A percentile compares a stretch with the other conserved stretches of the same genome.
phyloP scores from a whole-genome alignment of 1,140 invertebrate species.

The Cyphomyrmex costatus region DNA sequence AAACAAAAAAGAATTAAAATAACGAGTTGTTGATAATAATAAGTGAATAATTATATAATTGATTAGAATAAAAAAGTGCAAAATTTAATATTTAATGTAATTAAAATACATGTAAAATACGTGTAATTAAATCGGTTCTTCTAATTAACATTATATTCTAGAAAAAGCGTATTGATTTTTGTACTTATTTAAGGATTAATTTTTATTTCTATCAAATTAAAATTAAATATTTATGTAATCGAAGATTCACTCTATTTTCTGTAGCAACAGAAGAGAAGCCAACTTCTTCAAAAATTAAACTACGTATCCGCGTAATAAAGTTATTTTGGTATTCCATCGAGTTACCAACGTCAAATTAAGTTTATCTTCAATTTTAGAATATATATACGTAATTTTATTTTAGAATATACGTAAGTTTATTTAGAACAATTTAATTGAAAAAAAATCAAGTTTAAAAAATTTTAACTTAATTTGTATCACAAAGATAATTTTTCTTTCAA shows the following conservation, averaged over 20 bases:
- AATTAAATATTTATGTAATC: background rate
- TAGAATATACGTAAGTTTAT: too few relatives aligned
- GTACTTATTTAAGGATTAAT: background rate
- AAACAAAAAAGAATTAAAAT: too few relatives aligned
- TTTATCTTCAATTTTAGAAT: background rate
- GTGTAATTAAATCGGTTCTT: background rate
- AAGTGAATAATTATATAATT: too few relatives aligned
- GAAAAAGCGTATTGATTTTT: background rate
- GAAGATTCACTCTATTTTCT: background rate
- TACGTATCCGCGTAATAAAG: background rate
- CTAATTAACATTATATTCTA: background rate
- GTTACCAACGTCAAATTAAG: background rate
- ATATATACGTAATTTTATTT: too few relatives aligned
- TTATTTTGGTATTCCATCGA: constrained; percentile 19
- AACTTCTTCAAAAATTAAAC: constrained; percentile 22
- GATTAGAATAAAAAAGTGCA: too few relatives aligned
- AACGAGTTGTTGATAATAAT: too few relatives aligned
- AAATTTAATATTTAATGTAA: too few relatives aligned
- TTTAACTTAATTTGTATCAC: background rate
- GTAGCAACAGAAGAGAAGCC: background rate
- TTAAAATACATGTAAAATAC: too few relatives aligned
- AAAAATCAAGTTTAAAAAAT: background rate
- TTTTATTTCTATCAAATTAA: background rate
- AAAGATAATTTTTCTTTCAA: background rate
- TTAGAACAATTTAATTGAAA: background rate